Evolutionary conservation across 2,797 vertebrate species (phyloP), one percentile per base, ranked within the genome.

Genomic region (Diplodus puntazzo): DNA sequence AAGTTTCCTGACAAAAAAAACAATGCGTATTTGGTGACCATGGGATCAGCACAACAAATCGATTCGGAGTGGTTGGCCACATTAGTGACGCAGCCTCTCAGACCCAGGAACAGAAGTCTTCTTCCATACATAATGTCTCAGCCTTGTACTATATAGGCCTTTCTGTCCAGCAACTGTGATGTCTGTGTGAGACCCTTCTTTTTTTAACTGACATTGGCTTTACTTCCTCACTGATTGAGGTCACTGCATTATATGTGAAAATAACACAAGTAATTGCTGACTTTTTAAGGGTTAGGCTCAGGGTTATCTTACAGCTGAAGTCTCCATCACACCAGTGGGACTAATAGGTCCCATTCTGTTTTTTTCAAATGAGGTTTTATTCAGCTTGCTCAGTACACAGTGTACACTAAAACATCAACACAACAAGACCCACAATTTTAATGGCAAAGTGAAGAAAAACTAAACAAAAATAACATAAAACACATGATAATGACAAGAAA

Each of bases 41-140:
- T 46, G 50, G 42, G 74, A 49, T 70, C 30, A 48, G 18, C 14
- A 48, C 14, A 39, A 62, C 48, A 39, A 66, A 71, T 34, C 0
- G 11, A 18, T 55, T 64, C 34, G 42, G 13, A 64, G 4, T 20
- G 18, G 11, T 14, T 53, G 49, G 27, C 27, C 52, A 77, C 57
- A 17, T 27, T 25, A 9, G 20, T 16, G 12, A 34, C 34, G 17
- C 39, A 39, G 39, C 39, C 39, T 39, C 39, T 9, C 39, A 39
- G 39, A 39, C 39, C 9, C 39, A 11, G 49, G 17, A 52, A 16
- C 17, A 52, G 9, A 1, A 12, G 12, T 59, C 52, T 30, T 23
- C 12, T 74, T 63, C 23, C 11, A 25, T 13, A 61, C 39, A 53
- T 39, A 34, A 8, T 49, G 7, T 25, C 3, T 58, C 30, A 27